Conservation (phyloP, 2,797 vertebrate genomes). For the Semaprochilodus insignis region DNA sequence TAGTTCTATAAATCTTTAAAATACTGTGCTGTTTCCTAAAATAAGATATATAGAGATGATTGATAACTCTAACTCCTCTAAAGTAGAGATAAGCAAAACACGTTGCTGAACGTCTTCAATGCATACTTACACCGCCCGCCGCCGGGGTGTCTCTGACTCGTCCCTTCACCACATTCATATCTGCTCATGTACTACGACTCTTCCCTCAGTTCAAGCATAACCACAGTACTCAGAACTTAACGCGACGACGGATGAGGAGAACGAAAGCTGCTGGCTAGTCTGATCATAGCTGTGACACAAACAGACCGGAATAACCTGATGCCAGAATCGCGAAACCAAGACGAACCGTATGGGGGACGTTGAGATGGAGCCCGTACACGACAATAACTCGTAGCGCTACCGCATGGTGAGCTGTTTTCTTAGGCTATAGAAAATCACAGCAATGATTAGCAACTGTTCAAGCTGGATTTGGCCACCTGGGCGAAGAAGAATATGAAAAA, state of each 20-base stretch:
- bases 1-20: slow-evolving; percentile 73
- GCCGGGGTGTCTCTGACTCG: slow-evolving; percentile 22
- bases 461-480: neutral
- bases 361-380: neutral
- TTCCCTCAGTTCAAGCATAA: slow-evolving; percentile 50
- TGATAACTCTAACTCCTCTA: slow-evolving; percentile 63
- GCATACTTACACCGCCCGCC: slow-evolving; percentile 52
- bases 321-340: neutral
- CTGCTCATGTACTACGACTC: neutral
- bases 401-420: neutral
- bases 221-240: slow-evolving; percentile 47
- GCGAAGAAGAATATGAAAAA: neutral
- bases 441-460: slow-evolving; percentile 8
- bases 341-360: neutral
- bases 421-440: slow-evolving; percentile 3
- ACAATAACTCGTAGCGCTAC: neutral
- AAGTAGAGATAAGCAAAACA: slow-evolving; percentile 67
- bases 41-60: slow-evolving; percentile 71
- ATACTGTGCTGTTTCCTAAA: slow-evolving; percentile 73
- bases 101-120: slow-evolving; percentile 53
- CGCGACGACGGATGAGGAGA: slow-evolving; percentile 23
- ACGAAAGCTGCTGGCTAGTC: slow-evolving; percentile 19
- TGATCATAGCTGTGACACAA: neutral
- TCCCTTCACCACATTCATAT: slow-evolving; percentile 29
- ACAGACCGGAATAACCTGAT: neutral